Conservation (phyloP, 2,113 vertebrate species). For the Scortum barcoo region DNA sequence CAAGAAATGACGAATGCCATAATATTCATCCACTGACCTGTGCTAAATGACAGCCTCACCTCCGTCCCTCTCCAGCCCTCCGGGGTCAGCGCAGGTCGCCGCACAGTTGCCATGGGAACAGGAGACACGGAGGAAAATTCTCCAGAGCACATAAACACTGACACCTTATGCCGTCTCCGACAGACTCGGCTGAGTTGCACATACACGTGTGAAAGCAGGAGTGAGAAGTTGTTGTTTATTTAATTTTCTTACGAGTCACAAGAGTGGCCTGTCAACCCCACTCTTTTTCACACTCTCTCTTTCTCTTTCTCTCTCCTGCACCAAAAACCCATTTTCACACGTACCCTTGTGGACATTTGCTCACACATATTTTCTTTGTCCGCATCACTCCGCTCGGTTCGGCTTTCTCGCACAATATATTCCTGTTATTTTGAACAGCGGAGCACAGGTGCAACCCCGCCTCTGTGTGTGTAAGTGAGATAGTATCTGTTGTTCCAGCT, state of each 20-base stretch:
- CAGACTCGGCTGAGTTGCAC: constrained; percentile 77
- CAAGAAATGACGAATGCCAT: constrained; percentile 14
- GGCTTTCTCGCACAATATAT: constrained; percentile 52
- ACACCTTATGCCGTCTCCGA: constrained; percentile 69
- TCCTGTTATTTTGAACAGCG: constrained; percentile 61
- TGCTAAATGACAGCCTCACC: constrained; percentile 57
- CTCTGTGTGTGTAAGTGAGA: constrained; percentile 51
- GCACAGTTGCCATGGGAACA: constrained; percentile 77
- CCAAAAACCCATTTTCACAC: constrained; percentile 67
- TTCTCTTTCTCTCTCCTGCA: constrained; percentile 39
- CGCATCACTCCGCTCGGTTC: constrained; percentile 36
- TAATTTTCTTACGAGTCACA: constrained; percentile 75
- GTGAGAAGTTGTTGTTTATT: constrained; percentile 83
- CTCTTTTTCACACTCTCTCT: constrained; percentile 59
- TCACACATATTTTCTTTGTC: constrained; percentile 72
- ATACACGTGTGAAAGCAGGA: constrained; percentile 78
- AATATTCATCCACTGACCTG: constrained; percentile 41
- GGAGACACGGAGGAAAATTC: constrained; percentile 64
- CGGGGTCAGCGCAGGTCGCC: constrained; percentile 67
- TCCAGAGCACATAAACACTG: constrained; percentile 66
- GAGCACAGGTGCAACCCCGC: constrained; percentile 59
- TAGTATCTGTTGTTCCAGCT: constrained; percentile 57
- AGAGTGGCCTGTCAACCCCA: constrained; percentile 69
- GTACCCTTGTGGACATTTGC: constrained; percentile 59
- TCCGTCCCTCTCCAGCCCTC: constrained; percentile 32